phyloP scores from a whole-genome alignment of 1,140 invertebrate species.

The Aphelenchoides fujianensis region DNA sequence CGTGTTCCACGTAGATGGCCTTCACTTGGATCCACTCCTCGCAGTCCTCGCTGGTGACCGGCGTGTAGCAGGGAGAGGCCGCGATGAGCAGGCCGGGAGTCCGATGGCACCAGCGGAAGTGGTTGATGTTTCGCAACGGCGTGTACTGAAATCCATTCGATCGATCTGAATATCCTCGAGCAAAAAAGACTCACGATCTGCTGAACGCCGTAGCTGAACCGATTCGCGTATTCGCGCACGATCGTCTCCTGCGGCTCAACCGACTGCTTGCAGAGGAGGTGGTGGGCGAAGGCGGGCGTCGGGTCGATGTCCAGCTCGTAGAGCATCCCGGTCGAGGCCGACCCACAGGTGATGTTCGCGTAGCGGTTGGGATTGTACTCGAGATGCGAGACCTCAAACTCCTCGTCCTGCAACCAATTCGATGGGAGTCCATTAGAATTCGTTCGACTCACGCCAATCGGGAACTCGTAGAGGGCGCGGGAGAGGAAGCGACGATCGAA shows the following conservation, averaged over 20 bases:
- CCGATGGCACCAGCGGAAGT: constrained; percentile 19
- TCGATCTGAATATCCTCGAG: background rate
- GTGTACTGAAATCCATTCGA: constrained; percentile 19
- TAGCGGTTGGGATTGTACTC: constrained; percentile 16
- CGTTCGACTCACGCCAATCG: constrained; percentile 17
- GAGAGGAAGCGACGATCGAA: constrained; percentile 1
- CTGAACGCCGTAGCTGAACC: constrained; percentile 11
- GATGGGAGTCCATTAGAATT: too few relatives aligned
- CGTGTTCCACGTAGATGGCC: background rate
- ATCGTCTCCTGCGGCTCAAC: background rate
- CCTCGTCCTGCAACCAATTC: constrained; percentile 5
- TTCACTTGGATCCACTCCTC: constrained; percentile 8
- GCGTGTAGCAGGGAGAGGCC: background rate
- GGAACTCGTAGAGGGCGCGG: constrained; percentile 9
- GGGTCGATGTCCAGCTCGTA: constrained; percentile 15
- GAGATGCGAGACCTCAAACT: constrained; percentile 12
- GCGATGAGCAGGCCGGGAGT: background rate
- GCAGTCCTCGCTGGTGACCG: background rate
- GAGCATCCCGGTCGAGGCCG: background rate
- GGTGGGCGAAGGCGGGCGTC: constrained; percentile 5
- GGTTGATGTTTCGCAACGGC: constrained; percentile 1
- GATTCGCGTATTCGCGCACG: constrained; percentile 8
- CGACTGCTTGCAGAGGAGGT: background rate
- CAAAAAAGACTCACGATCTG: constrained; percentile 9
- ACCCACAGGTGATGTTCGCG: constrained; percentile 12